Conservation (phyloP, 1,140 invertebrate genomes). For the Bursaphelenchus mucronatus region DNA sequence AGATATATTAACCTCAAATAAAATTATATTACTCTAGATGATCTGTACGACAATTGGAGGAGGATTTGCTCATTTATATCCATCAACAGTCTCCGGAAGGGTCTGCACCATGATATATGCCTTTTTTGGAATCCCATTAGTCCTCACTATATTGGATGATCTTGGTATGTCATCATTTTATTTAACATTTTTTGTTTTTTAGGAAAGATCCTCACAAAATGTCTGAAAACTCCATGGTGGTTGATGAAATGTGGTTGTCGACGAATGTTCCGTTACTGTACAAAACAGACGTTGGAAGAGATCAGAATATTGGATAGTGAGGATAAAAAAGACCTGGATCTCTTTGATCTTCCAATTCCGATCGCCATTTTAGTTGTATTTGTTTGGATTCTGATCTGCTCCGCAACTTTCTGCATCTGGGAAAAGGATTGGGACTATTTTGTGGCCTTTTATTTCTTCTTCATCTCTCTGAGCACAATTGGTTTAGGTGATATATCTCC, state of each 20-base stretch:
- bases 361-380: constrained; percentile 48
- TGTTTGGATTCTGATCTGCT: constrained; percentile 49
- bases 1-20: background rate
- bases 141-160: constrained; percentile 65
- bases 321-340: constrained; percentile 47
- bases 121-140: constrained; percentile 85
- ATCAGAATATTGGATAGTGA: constrained; percentile 45
- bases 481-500: constrained; percentile 52
- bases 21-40: constrained; percentile 39
- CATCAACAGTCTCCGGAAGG: constrained; percentile 75
- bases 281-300: constrained; percentile 51
- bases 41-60: constrained; percentile 57
- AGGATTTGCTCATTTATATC: constrained; percentile 60
- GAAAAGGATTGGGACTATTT: constrained; percentile 75
- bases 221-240: constrained; percentile 50
- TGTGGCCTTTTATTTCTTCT: constrained; percentile 85
- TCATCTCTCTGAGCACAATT: constrained; percentile 68
- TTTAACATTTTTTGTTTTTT: constrained; percentile 24
- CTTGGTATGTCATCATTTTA: constrained; percentile 32
- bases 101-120: constrained; percentile 86
- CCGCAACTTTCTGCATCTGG: constrained; percentile 63
- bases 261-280: constrained; percentile 49
- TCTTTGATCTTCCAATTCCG: constrained; percentile 48
- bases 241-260: constrained; percentile 49
- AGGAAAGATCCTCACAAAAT: constrained; percentile 48